These are phyloP conservation scores for Okapia johnstoni DNA, from an alignment of 2,113 vertebrate species.

Conservation along the genomic window DNA sequence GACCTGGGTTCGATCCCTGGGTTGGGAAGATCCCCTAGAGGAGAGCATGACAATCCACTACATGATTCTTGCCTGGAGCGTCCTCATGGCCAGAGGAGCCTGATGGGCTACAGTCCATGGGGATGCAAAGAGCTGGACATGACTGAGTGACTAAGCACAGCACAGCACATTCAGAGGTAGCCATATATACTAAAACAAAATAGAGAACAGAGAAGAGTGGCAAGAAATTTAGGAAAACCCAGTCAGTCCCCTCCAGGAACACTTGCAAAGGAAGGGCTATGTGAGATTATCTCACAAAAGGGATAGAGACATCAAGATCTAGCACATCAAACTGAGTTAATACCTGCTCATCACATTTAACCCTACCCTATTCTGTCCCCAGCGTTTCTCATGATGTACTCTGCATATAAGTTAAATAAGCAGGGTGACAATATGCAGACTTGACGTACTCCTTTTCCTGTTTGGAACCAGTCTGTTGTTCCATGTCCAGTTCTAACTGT, in stretches of 20 bases:
- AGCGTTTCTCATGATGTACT: too few species aligned
- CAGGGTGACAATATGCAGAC: too few species aligned
- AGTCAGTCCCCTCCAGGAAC: neutral
- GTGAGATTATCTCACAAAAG: neutral
- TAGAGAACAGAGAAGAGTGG: neutral
- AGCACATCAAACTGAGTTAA: neutral
- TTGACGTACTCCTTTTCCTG: too few species aligned
- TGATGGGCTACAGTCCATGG: neutral
- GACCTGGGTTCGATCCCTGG: neutral
- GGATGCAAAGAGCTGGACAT: neutral
- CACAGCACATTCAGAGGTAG: neutral
- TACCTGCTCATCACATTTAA: neutral
- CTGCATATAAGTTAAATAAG: too few species aligned
- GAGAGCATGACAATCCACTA: neutral
- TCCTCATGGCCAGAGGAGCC: neutral
- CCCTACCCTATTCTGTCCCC: neutral
- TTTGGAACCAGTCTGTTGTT: too few species aligned
- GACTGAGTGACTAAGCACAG: neutral
- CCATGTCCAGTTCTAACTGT: too few species aligned
- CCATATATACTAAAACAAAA: neutral
- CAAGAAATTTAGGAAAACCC: neutral
- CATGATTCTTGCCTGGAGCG: neutral
- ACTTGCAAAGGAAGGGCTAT: neutral
- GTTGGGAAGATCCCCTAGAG: neutral
- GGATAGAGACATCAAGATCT: neutral